Base-by-base conservation (phyloP, 2,888 invertebrate genomes). In the Tachina grossa region DNA sequence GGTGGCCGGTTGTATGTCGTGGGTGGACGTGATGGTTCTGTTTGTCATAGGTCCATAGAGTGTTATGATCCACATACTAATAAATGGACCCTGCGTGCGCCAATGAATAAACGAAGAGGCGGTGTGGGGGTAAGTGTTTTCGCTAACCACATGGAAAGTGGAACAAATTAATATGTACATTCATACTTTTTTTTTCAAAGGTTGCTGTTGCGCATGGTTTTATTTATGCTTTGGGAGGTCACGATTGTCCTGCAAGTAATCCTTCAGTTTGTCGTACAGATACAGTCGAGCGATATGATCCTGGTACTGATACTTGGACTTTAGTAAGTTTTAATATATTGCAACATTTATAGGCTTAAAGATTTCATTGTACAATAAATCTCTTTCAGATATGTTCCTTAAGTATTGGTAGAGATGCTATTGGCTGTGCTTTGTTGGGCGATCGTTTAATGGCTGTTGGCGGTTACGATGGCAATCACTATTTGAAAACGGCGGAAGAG, bases 161-260 rank as follows among this genome's bases (percentile, higher is more conserved):
- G 1, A 39, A 13, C 1, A 19, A 19, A 53, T 19, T 53, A n/a
- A 14, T 31, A 49, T 47, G 22, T 9, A 22, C 2, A 2, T 6
- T 6, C 31, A 3, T 31, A 31, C 31, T 31, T 31, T 14, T 47
- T 66, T 55, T 22, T 43, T 39, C 55, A 3, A 85, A 95, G 95
- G 94, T 96, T 22, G 96, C 97, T 79, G 97, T 97, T 0, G 95
- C 97, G 45, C 96, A 97, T 91, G 98, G 98, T 0, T 97, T 95
- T 92, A 94, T 98, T 71, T 98, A 98, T 93, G 98, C 98, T 1
- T 93, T 98, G 87, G 98, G 98, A 43, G 98, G 98, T 0, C 97
- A 98, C 93, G 98, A 98, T 92, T 97, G 98, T 11, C 98, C 98
- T 0, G 97, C 97, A 39, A 97, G 96, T 89, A 96, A 96, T 93